Conservation (phyloP, 2,113 vertebrate species). For the Cariama cristata region DNA sequence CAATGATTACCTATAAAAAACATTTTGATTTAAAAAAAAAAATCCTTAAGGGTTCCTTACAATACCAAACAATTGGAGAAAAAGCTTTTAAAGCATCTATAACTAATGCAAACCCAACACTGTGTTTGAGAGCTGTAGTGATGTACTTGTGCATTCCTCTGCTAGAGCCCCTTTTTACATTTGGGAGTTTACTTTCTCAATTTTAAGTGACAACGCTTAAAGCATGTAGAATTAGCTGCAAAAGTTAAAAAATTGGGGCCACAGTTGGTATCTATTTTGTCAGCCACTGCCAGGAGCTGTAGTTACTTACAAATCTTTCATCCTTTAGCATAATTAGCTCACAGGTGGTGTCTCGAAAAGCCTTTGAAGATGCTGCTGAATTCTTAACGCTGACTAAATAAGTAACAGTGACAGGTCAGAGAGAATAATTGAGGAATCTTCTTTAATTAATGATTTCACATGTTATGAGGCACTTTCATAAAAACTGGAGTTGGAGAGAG, state of each 20-base stretch:
- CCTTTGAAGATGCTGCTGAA: constrained; percentile 50
- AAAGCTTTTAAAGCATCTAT: background rate
- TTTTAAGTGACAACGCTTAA: background rate
- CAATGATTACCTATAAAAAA: background rate
- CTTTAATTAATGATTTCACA: constrained; percentile 38
- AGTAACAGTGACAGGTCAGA: constrained; percentile 14
- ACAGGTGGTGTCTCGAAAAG: background rate
- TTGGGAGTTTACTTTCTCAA: background rate
- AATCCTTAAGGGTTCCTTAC: background rate
- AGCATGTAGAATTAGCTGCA: background rate
- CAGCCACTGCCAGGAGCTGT: background rate
- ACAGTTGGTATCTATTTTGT: background rate
- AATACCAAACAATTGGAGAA: background rate
- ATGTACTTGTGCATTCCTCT: fast-evolving
- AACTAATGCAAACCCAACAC: fast-evolving
- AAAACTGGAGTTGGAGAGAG: background rate
- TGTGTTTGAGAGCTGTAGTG: fast-evolving
- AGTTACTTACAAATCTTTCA: background rate
- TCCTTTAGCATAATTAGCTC: background rate
- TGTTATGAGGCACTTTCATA: background rate
- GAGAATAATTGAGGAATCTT: constrained; percentile 25
- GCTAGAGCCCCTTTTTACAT: fast-evolving
- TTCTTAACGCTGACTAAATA: constrained; percentile 37
- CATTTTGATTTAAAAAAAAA: background rate
- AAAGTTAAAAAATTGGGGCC: background rate